Percentiles rank a stretch among this genome's conserved stretches.
phyloP scores from a whole-genome alignment of 1,140 invertebrate genomes.

The Hermetia illucens region DNA sequence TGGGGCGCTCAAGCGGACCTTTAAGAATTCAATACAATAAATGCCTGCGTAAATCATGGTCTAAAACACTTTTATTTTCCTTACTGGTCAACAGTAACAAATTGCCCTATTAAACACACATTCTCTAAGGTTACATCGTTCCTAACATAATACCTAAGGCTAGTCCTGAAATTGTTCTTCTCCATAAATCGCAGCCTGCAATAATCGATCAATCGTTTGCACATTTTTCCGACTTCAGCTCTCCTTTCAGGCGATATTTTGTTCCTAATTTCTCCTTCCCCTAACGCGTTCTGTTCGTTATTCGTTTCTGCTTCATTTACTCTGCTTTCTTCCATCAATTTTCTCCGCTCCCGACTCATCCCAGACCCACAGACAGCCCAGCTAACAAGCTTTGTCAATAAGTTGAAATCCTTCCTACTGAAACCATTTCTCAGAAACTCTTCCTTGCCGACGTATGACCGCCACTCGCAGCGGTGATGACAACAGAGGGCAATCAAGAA shows the following conservation, averaged over 20 bases:
- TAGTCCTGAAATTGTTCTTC: constrained; percentile 39
- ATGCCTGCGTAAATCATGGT: no score
- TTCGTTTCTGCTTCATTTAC: constrained; percentile 11
- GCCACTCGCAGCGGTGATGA: constrained; percentile 67
- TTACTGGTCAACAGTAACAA: no score
- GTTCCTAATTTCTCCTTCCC: constrained; percentile 7
- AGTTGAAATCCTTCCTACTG: constrained; percentile 47
- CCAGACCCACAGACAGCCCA: constrained; percentile 70
- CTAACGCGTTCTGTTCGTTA: constrained; percentile 13
- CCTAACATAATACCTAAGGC: constrained; percentile 49
- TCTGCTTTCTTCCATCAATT: constrained; percentile 23
- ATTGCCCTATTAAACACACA: constrained; percentile 51
- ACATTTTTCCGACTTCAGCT: constrained; percentile 50
- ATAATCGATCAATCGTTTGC: constrained; percentile 62
- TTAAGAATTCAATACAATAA: no score
- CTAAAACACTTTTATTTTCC: no score
- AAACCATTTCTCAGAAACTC: constrained; percentile 42
- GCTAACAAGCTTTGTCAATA: constrained; percentile 62
- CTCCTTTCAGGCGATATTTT: constrained; percentile 32
- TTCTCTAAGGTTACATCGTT: constrained; percentile 57
- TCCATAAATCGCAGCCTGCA: constrained; percentile 51
- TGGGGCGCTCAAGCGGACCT: no score
- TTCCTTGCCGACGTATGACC: constrained; percentile 49
- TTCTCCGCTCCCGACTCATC: constrained; percentile 31
- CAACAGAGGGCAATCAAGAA: constrained; percentile 71